These are phyloP conservation scores for Labeo catla DNA, from an alignment of 2,113 vertebrate species.

Conservation along the genomic window DNA sequence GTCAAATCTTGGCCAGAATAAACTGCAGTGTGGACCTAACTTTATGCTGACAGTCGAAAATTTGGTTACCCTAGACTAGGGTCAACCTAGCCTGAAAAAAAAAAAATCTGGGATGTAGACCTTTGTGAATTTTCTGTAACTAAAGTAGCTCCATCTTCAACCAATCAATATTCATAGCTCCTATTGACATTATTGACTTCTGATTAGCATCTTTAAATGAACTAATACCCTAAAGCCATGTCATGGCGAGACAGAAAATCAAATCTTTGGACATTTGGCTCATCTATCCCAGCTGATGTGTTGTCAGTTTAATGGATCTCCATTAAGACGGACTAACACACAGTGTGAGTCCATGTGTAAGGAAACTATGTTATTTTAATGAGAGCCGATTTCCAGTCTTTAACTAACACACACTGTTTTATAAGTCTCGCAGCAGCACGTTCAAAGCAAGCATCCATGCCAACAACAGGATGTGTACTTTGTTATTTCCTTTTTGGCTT, in stretches of 20 bases:
- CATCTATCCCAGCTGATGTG: conserved; percentile 25
- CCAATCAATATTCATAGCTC: conserved; percentile 1
- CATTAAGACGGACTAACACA: conserved; percentile 13
- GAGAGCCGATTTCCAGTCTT: conserved; percentile 68
- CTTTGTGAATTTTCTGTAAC: not conserved
- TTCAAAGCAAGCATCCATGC: conserved; percentile 74
- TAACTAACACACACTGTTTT: conserved; percentile 77
- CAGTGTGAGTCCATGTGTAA: conserved; percentile 34
- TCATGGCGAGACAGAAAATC: conserved; percentile 36
- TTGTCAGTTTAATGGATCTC: conserved; percentile 35
- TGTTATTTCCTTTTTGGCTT: conserved; percentile 66
- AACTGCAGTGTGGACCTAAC: not conserved
- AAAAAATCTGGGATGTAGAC: not conserved
- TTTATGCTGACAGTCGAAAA: not conserved
- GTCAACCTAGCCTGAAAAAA: not conserved
- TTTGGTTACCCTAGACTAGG: not conserved
- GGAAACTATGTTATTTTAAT: conserved; percentile 59
- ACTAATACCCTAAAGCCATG: conserved; percentile 44
- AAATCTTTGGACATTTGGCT: conserved; percentile 28
- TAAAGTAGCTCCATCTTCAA: not conserved
- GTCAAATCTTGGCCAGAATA: not conserved
- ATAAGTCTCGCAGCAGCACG: conserved; percentile 68
- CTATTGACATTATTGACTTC: conserved; percentile 29
- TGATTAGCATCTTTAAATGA: conserved; percentile 37
- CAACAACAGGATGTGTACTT: conserved; percentile 71